Evolutionary conservation across 2,113 vertebrate species (phyloP), one percentile per base, ranked within the genome.

Genomic region (Perccottus glenii): DNA sequence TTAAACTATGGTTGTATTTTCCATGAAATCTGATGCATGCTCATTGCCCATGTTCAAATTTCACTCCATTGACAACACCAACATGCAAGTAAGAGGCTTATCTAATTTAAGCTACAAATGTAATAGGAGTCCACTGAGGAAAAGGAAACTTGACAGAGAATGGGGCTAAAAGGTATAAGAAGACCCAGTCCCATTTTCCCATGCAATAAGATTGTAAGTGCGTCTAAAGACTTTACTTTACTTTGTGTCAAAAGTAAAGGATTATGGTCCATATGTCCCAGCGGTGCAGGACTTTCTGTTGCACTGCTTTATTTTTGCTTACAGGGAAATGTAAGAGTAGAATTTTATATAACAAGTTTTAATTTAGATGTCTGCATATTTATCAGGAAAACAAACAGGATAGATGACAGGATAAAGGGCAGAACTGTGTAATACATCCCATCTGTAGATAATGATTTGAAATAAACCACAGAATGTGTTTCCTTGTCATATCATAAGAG

Each of bases 81-180:
- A 19, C 12, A 44, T 61, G 36, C 35, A 64, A 49, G 52, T 38
- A 86, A 82, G 73, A 82, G 65, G 50, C 62, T 80, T 73, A 90
- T 89, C 77, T 73, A 70, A 88, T 86, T 80, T 80, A 44, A 64
- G 64, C 16, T 38, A 49, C 44, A 77, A 72, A 66, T 78, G 71
- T 67, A 77, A 53, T 48, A 77, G 64, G 74, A 16, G 70, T 62
- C 64, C 73, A 73, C 7, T 5, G 52, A 64, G 68, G 59, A 62
- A 72, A 76, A 33, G 52, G 42, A 60, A 60, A 45, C 58, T 47
- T 60, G 58, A 72, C 52, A 58, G 51, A 82, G 35, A 73, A 84
- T 27, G 10, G 62, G 67, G 51, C 51, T 68, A 69, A 84, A 78
- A 73, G 57, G 59, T 47, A 73, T 74, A 58, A 67, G 53, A 47